Conservation (phyloP, 2,888 invertebrate species). For the Melanostoma scalare region DNA sequence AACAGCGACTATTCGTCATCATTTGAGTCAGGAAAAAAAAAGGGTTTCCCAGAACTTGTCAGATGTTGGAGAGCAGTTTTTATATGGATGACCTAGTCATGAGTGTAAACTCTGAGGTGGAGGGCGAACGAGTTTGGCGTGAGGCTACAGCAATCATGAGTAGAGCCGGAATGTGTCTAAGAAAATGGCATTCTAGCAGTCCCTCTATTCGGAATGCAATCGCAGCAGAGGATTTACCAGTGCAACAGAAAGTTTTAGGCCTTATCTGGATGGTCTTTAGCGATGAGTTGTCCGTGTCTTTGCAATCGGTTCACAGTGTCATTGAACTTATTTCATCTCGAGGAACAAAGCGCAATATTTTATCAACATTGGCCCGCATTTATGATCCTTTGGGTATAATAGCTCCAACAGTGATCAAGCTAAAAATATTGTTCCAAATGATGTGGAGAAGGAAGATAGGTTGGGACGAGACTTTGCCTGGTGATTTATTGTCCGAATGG, state of each 20-base stretch:
- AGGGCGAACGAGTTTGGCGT: background rate
- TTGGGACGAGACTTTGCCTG: slow-evolving; percentile 24
- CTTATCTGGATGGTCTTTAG: slow-evolving; percentile 17
- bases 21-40: slow-evolving; percentile 9
- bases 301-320: slow-evolving; percentile 22
- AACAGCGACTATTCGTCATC: slow-evolving; percentile 13
- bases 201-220: slow-evolving; percentile 5
- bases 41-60: slow-evolving; percentile 18
- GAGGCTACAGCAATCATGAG: slow-evolving; percentile 15
- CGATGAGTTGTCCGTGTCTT: slow-evolving; percentile 10
- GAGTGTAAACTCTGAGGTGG: slow-evolving; percentile 23
- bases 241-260: slow-evolving; percentile 30
- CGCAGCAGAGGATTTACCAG: slow-evolving; percentile 7
- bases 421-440: slow-evolving; percentile 28
- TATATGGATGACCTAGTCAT: slow-evolving; percentile 38
- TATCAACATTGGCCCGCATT: slow-evolving; percentile 10
- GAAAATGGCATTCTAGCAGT: slow-evolving; percentile 36
- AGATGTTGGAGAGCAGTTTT: slow-evolving; percentile 17
- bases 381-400: slow-evolving; percentile 30
- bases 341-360: slow-evolving; percentile 23
- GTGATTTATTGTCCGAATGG: slow-evolving; percentile 18
- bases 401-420: slow-evolving; percentile 15
- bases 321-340: background rate
- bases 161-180: slow-evolving; percentile 26
- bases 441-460: slow-evolving; percentile 23